Evolutionary conservation across 2,888 invertebrate genomes (phyloP), one percentile per base, ranked within the genome.

Genomic region (Nudaria mundana): DNA sequence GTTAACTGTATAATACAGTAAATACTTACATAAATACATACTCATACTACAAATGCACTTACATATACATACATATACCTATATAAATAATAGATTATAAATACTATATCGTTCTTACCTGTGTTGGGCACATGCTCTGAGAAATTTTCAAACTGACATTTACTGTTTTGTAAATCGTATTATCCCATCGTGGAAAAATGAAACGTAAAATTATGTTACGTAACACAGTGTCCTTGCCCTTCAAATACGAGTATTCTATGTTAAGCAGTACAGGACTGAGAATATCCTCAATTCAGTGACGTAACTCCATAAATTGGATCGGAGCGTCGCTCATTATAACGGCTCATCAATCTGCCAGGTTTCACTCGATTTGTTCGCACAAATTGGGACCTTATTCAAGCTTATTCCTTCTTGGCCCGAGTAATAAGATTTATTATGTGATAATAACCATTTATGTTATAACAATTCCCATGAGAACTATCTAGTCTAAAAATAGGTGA

Each of bases 271-370:
- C n/a, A n/a, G n/a, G n/a, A n/a, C n/a, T n/a, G 13, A 15, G n/a
- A 30, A 10, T 10, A 13, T 15, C 11, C 10, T 10, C 15, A 5
- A 14, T 23, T 15, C 2, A 33, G 10, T 5, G 15, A 15, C 22
- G 31, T 31, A 11, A 26, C 13, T 8, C 11, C 15, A 10, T 30
- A 26, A 20, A n/a, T 32, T 26, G 22, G 18, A 32, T 37, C 18
- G 10, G 39, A 33, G 24, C 14, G 40, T 31, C 33, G 46, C 50
- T 48, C 49, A 52, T 64, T 53, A 62, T 56, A 40, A 44, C 40
- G 30, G 24, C 48, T 47, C 48, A 69, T 70, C 60, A 55, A 62
- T 66, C 66, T 60, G 37, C 29, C 14, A 18, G 33, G 44, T 43
- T 35, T 37, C 37, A 40, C 15, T 29, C 52, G 31, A 54, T 52